These are phyloP conservation scores for Oreochromis niloticus DNA, from an alignment of 2,113 vertebrate species.

Conservation along the genomic window DNA sequence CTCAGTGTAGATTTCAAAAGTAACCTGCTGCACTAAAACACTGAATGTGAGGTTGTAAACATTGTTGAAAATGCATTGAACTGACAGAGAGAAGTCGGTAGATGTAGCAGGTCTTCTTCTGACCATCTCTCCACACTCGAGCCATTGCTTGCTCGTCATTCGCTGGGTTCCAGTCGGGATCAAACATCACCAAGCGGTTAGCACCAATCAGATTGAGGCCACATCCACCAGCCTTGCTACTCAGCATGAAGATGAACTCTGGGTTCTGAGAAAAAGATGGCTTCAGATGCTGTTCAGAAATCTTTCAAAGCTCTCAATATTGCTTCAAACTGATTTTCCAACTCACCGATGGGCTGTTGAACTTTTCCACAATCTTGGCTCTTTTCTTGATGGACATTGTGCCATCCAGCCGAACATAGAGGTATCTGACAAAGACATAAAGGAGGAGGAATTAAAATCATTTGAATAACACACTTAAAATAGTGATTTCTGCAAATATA, in stretches of 20 bases:
- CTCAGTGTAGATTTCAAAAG: neutral
- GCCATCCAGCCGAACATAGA: conserved; percentile 92
- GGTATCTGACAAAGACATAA: conserved; percentile 74
- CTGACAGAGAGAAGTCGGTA: conserved; percentile 92
- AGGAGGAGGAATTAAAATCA: neutral
- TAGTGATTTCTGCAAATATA: conserved; percentile 27
- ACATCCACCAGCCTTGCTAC: conserved; percentile 96
- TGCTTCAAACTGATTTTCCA: neutral
- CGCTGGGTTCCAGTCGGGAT: conserved; percentile 98
- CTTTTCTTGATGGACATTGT: conserved; percentile 99
- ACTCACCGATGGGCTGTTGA: conserved; percentile 86
- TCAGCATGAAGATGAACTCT: conserved; percentile 97
- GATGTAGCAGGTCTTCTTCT: conserved; percentile 95
- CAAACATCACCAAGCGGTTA: conserved; percentile 96
- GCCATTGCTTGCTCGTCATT: conserved; percentile 99
- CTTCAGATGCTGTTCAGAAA: neutral
- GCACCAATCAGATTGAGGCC: conserved; percentile 95
- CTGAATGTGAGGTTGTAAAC: neutral
- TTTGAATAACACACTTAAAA: neutral
- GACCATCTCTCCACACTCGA: conserved; percentile 93
- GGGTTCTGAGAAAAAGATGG: conserved; percentile 74
- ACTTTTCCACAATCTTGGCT: conserved; percentile 91
- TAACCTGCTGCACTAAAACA: neutral
- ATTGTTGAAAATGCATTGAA: neutral
- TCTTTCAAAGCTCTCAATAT: neutral